phyloP scores from a whole-genome alignment of 2,797 vertebrate genomes.

The Prunella strophiata region DNA sequence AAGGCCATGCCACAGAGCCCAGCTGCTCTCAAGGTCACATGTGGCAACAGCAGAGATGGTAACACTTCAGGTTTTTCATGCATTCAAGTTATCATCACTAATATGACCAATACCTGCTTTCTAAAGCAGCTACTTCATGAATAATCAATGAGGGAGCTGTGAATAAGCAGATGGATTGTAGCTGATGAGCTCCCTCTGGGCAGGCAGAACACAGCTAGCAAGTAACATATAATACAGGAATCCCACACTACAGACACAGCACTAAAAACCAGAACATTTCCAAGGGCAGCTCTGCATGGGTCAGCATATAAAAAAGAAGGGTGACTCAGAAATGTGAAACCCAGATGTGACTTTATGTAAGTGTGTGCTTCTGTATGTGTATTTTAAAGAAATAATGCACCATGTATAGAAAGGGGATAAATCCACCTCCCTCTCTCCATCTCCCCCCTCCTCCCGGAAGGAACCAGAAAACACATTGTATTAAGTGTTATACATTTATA shows the following conservation, averaged over 20 bases:
- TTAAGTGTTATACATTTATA: background rate
- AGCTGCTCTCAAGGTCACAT: conserved; percentile 7
- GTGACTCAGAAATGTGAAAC: background rate
- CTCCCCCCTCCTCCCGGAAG: accelerated
- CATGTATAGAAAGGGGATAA: background rate
- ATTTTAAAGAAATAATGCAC: background rate
- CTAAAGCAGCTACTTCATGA: conserved; percentile 54
- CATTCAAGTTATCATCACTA: conserved; percentile 13
- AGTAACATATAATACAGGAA: conserved; percentile 1
- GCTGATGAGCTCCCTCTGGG: conserved; percentile 46
- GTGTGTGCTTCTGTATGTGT: background rate
- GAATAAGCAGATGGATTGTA: conserved; percentile 61
- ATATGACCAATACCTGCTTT: conserved; percentile 40
- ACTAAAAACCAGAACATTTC: background rate
- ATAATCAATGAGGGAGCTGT: conserved; percentile 55
- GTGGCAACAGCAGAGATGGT: background rate
- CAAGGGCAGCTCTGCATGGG: background rate
- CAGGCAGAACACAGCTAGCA: conserved; percentile 23
- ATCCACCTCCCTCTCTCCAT: accelerated
- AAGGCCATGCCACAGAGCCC: background rate
- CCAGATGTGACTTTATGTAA: background rate
- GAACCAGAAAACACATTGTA: background rate
- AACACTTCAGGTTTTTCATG: background rate
- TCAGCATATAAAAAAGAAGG: background rate
- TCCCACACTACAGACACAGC: background rate